Percentiles rank a stretch among this genome's conserved stretches.
Evolutionary conservation across 2,888 invertebrate species (phyloP).

Genomic region (Catonia carolina): DNA sequence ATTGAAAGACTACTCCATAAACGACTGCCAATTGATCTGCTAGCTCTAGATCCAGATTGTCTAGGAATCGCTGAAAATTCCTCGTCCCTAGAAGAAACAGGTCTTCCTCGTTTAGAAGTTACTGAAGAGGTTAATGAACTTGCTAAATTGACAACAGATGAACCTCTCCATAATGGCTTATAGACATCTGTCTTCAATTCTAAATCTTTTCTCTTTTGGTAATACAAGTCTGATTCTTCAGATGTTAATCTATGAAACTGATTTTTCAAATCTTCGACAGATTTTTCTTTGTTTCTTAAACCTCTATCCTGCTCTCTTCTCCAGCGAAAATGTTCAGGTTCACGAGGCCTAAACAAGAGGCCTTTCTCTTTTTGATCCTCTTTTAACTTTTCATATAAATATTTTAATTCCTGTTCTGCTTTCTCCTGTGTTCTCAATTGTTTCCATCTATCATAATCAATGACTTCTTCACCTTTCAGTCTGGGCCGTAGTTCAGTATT

Average conservation of each 20-base stretch:
- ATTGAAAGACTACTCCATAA: slow-evolving; percentile 78
- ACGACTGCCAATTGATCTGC: slow-evolving; percentile 54
- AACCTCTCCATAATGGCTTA: slow-evolving; percentile 77
- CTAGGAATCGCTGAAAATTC: slow-evolving; percentile 13
- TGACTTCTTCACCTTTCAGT: slow-evolving; percentile 67
- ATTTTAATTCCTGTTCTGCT: slow-evolving; percentile 73
- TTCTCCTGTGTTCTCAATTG: slow-evolving; percentile 69
- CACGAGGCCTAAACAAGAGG: slow-evolving; percentile 71
- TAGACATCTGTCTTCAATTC: slow-evolving; percentile 57
- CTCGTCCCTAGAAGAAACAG: slow-evolving; percentile 32
- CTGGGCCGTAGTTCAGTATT: slow-evolving; percentile 62
- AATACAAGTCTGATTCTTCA: slow-evolving; percentile 47
- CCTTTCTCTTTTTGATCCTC: slow-evolving; percentile 75
- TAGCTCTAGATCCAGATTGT: slow-evolving; percentile 5
- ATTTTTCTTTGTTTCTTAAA: slow-evolving; percentile 73
- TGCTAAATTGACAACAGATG: slow-evolving; percentile 73
- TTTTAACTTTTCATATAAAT: slow-evolving; percentile 67
- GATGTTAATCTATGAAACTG: slow-evolving; percentile 59
- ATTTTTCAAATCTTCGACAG: slow-evolving; percentile 77
- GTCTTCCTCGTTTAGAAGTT: slow-evolving; percentile 36
- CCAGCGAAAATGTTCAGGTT: slow-evolving; percentile 70
- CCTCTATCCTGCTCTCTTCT: slow-evolving; percentile 71
- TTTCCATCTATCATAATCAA: slow-evolving; percentile 84
- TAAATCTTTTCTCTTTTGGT: slow-evolving; percentile 43
- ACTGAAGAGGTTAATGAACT: slow-evolving; percentile 43